These are phyloP conservation scores for Podargus strigoides DNA, from an alignment of 2,797 vertebrate species.

Conservation along the genomic window DNA sequence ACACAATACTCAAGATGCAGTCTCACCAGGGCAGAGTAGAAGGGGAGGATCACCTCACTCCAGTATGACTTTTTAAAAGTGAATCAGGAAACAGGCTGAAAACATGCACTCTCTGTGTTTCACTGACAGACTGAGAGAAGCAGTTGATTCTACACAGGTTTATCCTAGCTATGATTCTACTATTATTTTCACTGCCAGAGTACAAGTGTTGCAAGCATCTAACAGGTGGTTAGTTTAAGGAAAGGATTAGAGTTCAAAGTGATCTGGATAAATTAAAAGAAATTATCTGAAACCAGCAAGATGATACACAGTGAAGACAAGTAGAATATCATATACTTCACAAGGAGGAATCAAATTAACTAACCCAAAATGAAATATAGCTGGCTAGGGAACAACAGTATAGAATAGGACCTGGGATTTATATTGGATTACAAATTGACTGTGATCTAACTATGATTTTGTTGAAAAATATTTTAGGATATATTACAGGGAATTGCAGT, in stretches of 20 bases:
- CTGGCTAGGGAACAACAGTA: neutral
- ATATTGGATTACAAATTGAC: neutral
- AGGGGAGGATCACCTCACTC: too few relatives aligned
- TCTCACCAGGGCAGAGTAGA: too few relatives aligned
- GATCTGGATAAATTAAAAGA: neutral
- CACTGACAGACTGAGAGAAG: neutral
- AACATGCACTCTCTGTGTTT: neutral
- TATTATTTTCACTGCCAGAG: neutral
- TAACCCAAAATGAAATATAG: neutral
- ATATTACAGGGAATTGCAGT: neutral
- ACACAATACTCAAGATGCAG: too few relatives aligned
- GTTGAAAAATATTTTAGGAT: neutral
- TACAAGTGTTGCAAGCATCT: neutral
- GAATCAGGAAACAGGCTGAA: neutral
- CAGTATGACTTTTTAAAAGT: neutral
- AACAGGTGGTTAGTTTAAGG: neutral
- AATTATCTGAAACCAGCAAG: neutral
- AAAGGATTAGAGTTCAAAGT: neutral
- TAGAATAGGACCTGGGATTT: neutral
- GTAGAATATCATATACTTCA: neutral
- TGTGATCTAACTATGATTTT: neutral
- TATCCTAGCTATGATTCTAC: neutral
- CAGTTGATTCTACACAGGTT: neutral
- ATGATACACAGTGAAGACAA: neutral
- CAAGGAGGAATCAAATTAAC: neutral